Conservation (phyloP, 1,140 invertebrate genomes). For the Drosophila rhopaloa region DNA sequence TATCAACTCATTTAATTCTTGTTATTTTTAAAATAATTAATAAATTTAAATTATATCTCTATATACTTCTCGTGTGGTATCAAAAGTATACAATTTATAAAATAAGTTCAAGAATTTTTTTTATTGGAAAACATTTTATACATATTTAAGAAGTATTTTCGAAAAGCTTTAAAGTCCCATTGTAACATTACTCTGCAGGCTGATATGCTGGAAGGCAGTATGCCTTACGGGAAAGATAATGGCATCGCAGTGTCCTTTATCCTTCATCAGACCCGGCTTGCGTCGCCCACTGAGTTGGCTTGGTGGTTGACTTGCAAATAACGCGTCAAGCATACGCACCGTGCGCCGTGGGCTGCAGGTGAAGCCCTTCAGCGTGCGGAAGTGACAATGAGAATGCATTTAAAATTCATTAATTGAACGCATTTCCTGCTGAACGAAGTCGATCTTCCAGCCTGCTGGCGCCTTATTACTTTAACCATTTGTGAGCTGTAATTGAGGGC, state of each 20-base stretch:
- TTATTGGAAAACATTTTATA: no score
- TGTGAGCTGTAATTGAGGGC: slow-evolving; percentile 42
- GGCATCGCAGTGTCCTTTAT: slow-evolving; percentile 54
- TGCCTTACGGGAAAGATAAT: slow-evolving; percentile 57
- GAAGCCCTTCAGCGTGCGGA: slow-evolving; percentile 7
- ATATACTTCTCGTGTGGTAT: no score
- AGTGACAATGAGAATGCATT: slow-evolving; percentile 75
- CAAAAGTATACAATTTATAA: no score
- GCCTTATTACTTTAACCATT: slow-evolving; percentile 7
- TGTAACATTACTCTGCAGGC: slow-evolving; percentile 15
- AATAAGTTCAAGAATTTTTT: no score
- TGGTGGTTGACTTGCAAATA: slow-evolving; percentile 74
- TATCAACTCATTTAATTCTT: no score
- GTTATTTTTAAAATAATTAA: no score
- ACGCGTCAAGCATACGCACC: slow-evolving; percentile 66
- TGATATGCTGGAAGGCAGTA: slow-evolving; percentile 35
- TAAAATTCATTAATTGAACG: slow-evolving; percentile 82
- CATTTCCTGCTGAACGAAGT: slow-evolving; percentile 48
- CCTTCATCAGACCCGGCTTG: slow-evolving; percentile 51
- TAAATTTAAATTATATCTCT: no score
- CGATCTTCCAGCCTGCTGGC: slow-evolving; percentile 18
- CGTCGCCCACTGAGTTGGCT: slow-evolving; percentile 39
- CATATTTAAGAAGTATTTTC: no score
- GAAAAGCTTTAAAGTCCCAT: background rate
- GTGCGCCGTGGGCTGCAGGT: slow-evolving; percentile 22